Evolutionary conservation across 2,888 invertebrate genomes (phyloP), one percentile per base, ranked within the genome.

Genomic region (Drosophila formosana): DNA sequence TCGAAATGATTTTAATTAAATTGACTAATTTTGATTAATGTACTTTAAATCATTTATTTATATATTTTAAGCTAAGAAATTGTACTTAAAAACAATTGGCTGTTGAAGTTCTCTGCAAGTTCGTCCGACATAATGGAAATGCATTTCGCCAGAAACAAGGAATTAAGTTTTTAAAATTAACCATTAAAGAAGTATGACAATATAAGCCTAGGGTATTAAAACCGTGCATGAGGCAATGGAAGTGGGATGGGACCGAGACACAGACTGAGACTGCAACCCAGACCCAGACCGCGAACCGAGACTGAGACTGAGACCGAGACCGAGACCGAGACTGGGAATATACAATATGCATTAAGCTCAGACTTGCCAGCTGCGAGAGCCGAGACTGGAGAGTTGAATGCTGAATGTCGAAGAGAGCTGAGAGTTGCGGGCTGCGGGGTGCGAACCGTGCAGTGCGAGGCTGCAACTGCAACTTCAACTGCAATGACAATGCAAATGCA

Each of bases 401-500:
- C 2, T n/a, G n/a, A 37, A 37, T 18, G 18, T 18, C 18, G 18
- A 18, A 18, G 18, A 18, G 18, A n/a, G n/a, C n/a, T n/a, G 34
- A 37, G 43, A 39, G 32, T 13, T 18, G 39, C 26, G n/a, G 34
- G 28, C 49, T 51, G 34, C 23, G 41, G 34, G 37, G 8, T 30
- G 34, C 13, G 53, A 9, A 25, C 26, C 57, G 18, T 32, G 32
- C 7, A 32, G 32, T 8, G 32, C 7, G 30, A 2, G 30, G 9
- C 18, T 30, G 4, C 3, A 8, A 25, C 6, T 25, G 52, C 30
- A 25, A 37, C 57, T 30, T 32, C 23, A 32, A 55, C 34, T 43
- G 53, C 64, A 64, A 74, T 77, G 78, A 80, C 72, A 67, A 56
- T 60, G 65, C 65, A 75, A 60, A 47, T 49, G 58, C 34, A 39